Percentiles rank a stretch among this genome's conserved stretches.
Conservation (phyloP, 2,797 vertebrate species). For the Tapera naevia region DNA sequence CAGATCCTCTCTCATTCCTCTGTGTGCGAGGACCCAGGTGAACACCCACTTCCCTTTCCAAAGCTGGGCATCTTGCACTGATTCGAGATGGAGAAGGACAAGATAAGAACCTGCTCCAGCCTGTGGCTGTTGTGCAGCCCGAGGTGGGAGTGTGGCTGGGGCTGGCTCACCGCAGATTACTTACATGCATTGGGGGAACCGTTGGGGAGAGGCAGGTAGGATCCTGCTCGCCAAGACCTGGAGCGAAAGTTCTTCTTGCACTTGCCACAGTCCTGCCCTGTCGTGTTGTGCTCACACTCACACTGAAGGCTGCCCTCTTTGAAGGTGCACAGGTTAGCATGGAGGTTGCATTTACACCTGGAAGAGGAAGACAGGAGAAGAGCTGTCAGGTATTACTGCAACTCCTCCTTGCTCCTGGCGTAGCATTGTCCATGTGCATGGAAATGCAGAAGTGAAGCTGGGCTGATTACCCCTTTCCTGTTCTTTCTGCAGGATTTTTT, state of each 20-base stretch:
- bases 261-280: conserved; percentile 93
- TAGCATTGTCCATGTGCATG: fast-evolving
- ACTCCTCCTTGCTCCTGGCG: fast-evolving
- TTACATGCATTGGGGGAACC: conserved; percentile 93
- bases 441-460: fast-evolving
- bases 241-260: conserved; percentile 96
- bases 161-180: conserved; percentile 52
- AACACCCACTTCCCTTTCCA: neutral
- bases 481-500: neutral
- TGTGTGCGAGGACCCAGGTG: fast-evolving
- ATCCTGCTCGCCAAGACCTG: conserved; percentile 93
- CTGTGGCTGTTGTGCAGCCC: neutral
- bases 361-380: neutral
- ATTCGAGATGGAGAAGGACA: neutral
- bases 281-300: conserved; percentile 98
- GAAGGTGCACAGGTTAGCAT: conserved; percentile 90
- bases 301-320: conserved; percentile 93
- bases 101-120: fast-evolving
- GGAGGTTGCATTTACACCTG: conserved; percentile 98
- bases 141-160: neutral
- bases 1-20: neutral
- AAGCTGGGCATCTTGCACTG: neutral
- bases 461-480: neutral
- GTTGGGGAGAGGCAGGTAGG: conserved; percentile 90
- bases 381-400: neutral